Evolutionary conservation across 2,797 vertebrate genomes (phyloP).

Genomic region (Lagocephalus sceleratus): DNA sequence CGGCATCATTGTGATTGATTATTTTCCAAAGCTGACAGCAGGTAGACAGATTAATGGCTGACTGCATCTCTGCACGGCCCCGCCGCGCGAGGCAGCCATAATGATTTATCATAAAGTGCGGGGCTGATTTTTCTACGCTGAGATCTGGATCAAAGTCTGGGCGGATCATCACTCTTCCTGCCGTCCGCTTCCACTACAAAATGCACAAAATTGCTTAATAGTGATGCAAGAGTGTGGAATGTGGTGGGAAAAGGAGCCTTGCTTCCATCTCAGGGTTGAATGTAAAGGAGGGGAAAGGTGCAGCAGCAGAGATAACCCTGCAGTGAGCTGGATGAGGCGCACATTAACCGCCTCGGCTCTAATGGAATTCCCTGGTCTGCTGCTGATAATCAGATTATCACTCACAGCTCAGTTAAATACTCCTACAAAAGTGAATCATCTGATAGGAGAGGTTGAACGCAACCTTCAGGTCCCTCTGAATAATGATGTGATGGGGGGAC

Average conservation of each 20-base stretch:
- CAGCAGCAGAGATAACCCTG: constrained; percentile 50
- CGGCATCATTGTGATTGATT: too few relatives aligned
- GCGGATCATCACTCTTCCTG: not conserved
- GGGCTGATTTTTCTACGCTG: too few relatives aligned
- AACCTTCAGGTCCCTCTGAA: too few relatives aligned
- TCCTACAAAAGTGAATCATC: constrained; percentile 18
- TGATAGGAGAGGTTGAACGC: constrained; percentile 6
- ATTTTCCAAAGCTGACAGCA: too few relatives aligned
- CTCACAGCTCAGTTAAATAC: constrained; percentile 25
- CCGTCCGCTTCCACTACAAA: constrained; percentile 2
- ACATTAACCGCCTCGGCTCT: constrained; percentile 42
- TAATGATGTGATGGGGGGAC: too few relatives aligned
- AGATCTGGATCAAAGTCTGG: too few relatives aligned
- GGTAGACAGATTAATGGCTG: too few relatives aligned
- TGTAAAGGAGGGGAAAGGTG: constrained; percentile 24
- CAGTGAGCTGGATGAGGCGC: constrained; percentile 36
- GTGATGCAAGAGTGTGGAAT: constrained; percentile 31
- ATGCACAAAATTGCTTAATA: constrained; percentile 6
- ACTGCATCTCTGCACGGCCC: too few relatives aligned
- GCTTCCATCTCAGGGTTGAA: constrained; percentile 27
- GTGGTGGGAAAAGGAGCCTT: constrained; percentile 30
- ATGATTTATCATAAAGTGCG: too few relatives aligned
- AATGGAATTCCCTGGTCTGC: constrained; percentile 59
- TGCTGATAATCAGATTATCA: constrained; percentile 54
- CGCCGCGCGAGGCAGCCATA: too few relatives aligned